phyloP scores from a whole-genome alignment of 2,797 vertebrate species.

The Eulemur albifrons region DNA sequence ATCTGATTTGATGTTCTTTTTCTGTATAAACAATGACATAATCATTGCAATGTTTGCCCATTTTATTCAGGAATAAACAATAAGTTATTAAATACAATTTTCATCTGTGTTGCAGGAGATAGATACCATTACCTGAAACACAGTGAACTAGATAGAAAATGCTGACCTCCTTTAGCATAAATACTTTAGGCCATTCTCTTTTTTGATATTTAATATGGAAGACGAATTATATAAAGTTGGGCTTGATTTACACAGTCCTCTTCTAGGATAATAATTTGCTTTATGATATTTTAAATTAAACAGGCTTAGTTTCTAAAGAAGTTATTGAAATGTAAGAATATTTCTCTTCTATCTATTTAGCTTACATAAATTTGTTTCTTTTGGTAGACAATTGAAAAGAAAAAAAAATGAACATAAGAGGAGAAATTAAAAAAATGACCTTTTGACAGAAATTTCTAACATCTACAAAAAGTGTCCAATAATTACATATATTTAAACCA shows the following conservation, averaged over 20 bases:
- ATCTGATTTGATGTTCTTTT: background rate
- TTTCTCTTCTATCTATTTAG: background rate
- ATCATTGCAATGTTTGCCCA: background rate
- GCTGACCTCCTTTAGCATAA: background rate
- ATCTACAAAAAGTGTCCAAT: slow-evolving; percentile 38
- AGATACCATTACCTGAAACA: background rate
- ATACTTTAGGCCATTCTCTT: background rate
- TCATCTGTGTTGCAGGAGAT: background rate
- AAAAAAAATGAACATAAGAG: background rate
- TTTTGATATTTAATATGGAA: background rate
- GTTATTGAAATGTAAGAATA: slow-evolving; percentile 16
- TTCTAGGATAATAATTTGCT: slow-evolving; percentile 11
- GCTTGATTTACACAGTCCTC: background rate
- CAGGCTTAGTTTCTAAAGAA: background rate
- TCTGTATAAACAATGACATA: background rate
- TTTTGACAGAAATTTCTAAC: slow-evolving; percentile 40
- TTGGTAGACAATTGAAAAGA: slow-evolving; percentile 48
- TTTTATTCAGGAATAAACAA: background rate
- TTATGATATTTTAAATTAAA: background rate
- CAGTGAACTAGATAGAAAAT: background rate
- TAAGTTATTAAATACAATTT: background rate
- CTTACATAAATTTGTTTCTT: background rate
- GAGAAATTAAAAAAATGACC: background rate
- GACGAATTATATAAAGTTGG: background rate
- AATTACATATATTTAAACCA: slow-evolving; percentile 64